Conservation (phyloP, 2,888 invertebrate genomes). For the Metacarcinus magister region DNA sequence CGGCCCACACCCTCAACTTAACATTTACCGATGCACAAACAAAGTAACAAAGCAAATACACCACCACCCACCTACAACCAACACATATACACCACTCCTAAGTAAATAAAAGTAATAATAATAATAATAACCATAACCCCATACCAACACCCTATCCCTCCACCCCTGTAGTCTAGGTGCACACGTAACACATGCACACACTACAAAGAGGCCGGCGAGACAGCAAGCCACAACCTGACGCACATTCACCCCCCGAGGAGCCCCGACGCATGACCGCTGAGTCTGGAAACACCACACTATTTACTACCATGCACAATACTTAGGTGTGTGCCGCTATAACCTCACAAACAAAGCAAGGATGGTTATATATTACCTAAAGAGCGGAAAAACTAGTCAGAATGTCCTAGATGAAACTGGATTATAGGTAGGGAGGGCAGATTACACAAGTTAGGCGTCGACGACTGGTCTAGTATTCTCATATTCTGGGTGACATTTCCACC, state of each 20-base stretch:
- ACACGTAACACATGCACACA: neutral
- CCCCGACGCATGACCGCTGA: slow-evolving; percentile 8
- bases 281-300: neutral
- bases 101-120: neutral
- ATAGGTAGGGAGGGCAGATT: neutral
- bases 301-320: neutral
- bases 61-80: too few relatives aligned
- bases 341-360: neutral
- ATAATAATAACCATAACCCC: neutral
- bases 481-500: neutral
- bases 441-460: neutral
- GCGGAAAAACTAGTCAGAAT: neutral
- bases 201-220: neutral
- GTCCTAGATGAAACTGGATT: neutral
- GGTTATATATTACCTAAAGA: neutral
- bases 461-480: neutral
- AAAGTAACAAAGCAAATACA: neutral
- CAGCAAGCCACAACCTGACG: slow-evolving; percentile 26
- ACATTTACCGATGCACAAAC: neutral
- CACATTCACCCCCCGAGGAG: neutral
- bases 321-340: neutral
- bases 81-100: neutral
- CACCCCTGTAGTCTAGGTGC: neutral
- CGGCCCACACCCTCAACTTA: too few relatives aligned
- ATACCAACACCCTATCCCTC: neutral